Evolutionary conservation across 2,888 invertebrate species (phyloP), one percentile per base, ranked within the genome.

Genomic region (Notocelia uddmanniana): DNA sequence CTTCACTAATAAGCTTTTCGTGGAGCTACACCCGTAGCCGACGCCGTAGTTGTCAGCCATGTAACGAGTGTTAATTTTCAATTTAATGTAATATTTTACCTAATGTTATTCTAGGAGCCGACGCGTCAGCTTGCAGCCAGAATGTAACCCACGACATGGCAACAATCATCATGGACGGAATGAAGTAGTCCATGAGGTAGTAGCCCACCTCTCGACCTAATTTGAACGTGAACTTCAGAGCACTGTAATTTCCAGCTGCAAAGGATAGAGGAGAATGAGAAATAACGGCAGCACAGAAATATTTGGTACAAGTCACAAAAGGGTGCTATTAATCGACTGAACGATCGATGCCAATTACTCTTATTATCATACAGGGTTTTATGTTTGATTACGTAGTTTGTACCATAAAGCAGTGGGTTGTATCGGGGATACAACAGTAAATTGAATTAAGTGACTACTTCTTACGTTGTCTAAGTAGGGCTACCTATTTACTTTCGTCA

Each of bases 101-200:
- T 80, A 97, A 90, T 69, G 97, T 96, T 66, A 97, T 97, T 80
- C 97, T 94, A 13, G 97, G 97, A 1, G 97, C 96, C 15, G 97
- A 95, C 48, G 97, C 97, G 84, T 97, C 97, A 64, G 97, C 97
- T 86, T 97, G 97, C 71, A 98, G 87, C 97, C 97, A 98, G 85
- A 98, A 98, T 0, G 97, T 97, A 13, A 98, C 97, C 97, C 97
- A 98, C 0, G 97, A 97, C 80, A 97, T 97, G 8, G 96, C 96
- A 2, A 98, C 97, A 79, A 98, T 95, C 84, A 98, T 95, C 94
- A 97, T 97, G 9, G 97, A 97, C 2, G 98, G 98, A 75, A 98
- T 95, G 79, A 97, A 98, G 84, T 97, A 98, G 81, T 98, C 97
- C 96, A 98, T 96, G 75, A 98, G 94, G 85, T 98, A 98, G 85